Evolutionary conservation across 2,888 invertebrate genomes (phyloP).

Genomic region (Machimus rusticus): DNA sequence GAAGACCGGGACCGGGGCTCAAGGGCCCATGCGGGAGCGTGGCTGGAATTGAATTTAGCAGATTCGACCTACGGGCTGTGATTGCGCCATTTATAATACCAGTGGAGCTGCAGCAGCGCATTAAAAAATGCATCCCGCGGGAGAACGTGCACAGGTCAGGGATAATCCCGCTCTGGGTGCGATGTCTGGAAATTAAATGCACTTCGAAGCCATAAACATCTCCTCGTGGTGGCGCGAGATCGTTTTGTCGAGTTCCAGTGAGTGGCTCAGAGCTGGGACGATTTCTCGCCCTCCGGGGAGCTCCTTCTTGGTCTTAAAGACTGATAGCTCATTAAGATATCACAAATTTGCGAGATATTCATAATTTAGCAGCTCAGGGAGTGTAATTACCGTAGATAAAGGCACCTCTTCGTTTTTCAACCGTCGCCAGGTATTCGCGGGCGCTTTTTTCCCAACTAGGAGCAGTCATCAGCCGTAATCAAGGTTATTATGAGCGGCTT

Average conservation of each 20-base stretch:
- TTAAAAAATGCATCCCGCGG: background rate
- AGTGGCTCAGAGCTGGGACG: background rate
- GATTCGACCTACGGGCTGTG: background rate
- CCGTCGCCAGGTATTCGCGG: background rate
- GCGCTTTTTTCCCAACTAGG: background rate
- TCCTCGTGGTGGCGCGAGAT: background rate
- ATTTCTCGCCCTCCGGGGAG: background rate
- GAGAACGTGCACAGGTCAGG: background rate
- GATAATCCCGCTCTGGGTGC: background rate
- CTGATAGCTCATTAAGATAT: background rate
- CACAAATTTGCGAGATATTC: background rate
- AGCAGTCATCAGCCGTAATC: constrained; percentile 3
- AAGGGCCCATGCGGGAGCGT: background rate
- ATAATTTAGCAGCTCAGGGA: background rate
- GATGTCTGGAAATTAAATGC: background rate
- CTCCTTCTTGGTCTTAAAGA: background rate
- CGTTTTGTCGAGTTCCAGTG: background rate
- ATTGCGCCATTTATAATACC: background rate
- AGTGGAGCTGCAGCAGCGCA: background rate
- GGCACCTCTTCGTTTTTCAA: background rate
- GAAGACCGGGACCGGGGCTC: background rate
- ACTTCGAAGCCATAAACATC: background rate
- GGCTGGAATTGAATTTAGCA: constrained; percentile 11
- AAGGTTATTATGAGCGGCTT: background rate
- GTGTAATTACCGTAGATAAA: background rate